phyloP scores from a whole-genome alignment of 2,113 vertebrate species.

The Chamaea fasciata region DNA sequence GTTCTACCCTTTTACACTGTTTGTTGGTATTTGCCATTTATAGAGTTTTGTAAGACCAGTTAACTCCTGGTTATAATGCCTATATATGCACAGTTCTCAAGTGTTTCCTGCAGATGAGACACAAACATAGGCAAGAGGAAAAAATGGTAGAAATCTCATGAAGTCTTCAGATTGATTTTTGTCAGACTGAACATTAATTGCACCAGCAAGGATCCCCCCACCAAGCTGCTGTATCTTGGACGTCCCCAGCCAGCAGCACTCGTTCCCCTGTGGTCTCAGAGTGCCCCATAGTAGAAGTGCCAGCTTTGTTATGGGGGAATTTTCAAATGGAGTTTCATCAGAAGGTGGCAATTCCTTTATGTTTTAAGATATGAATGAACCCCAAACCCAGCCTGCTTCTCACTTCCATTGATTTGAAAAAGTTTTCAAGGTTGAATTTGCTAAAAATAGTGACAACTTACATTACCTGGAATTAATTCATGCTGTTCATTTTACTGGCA shows the following conservation, averaged over 20 bases:
- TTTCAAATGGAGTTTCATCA: neutral
- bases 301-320: neutral
- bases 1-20: constrained; percentile 16
- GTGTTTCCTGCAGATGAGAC: neutral
- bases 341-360: neutral
- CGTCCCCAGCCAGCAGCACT: neutral
- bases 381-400: neutral
- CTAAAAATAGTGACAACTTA: constrained; percentile 4
- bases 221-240: neutral
- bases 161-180: neutral
- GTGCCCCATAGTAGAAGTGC: neutral
- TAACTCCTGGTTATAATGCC: neutral
- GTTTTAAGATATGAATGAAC: neutral
- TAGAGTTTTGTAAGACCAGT: neutral
- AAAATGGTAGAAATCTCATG: neutral
- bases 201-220: neutral
- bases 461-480: constrained; percentile 42
- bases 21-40: constrained; percentile 28
- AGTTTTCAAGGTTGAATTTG: constrained; percentile 37
- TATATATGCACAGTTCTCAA: neutral
- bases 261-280: neutral
- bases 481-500: constrained; percentile 50
- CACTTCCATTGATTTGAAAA: neutral
- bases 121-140: neutral
- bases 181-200: neutral